These are phyloP conservation scores for Xiphydria camelus DNA, from an alignment of 2,888 invertebrate genomes.

Conservation along the genomic window DNA sequence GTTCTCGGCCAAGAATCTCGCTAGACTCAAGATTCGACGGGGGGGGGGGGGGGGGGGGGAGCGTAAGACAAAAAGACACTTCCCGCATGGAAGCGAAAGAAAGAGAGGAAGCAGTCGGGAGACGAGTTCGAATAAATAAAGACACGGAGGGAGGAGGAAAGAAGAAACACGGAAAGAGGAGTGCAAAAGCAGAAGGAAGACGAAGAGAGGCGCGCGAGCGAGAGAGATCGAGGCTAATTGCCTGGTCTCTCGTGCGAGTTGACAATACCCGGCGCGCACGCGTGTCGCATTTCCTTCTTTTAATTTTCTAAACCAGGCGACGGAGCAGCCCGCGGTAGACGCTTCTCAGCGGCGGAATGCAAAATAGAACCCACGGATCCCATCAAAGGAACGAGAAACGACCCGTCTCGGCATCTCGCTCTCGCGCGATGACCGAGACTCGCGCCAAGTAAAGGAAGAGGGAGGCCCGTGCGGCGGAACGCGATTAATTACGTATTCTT, in stretches of 20 bases:
- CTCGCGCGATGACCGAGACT: neutral
- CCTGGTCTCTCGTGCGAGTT: constrained; percentile 21
- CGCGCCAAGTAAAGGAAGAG: no score
- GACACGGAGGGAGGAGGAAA: constrained; percentile 10
- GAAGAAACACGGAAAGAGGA: neutral
- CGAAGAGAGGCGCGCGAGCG: neutral
- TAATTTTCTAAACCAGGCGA: constrained; percentile 9
- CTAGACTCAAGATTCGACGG: constrained; percentile 11
- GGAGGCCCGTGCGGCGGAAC: neutral
- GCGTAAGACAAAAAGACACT: no score
- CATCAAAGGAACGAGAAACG: constrained; percentile 46
- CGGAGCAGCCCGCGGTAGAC: neutral
- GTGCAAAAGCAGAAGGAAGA: constrained; percentile 11
- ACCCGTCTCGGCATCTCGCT: constrained; percentile 45
- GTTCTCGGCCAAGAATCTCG: constrained; percentile 34
- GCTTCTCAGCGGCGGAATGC: constrained; percentile 42
- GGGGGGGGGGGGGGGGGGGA: constrained; percentile 5
- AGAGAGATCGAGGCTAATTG: constrained; percentile 26
- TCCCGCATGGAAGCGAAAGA: neutral
- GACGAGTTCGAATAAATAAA: neutral
- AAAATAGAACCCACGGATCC: constrained; percentile 52
- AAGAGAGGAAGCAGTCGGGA: neutral
- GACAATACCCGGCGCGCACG: constrained; percentile 23
- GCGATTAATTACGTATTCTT: constrained; percentile 1
- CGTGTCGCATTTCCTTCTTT: constrained; percentile 16